Evolutionary conservation across 2,797 vertebrate genomes (phyloP).

Genomic region (Intellagama lesueurii): DNA sequence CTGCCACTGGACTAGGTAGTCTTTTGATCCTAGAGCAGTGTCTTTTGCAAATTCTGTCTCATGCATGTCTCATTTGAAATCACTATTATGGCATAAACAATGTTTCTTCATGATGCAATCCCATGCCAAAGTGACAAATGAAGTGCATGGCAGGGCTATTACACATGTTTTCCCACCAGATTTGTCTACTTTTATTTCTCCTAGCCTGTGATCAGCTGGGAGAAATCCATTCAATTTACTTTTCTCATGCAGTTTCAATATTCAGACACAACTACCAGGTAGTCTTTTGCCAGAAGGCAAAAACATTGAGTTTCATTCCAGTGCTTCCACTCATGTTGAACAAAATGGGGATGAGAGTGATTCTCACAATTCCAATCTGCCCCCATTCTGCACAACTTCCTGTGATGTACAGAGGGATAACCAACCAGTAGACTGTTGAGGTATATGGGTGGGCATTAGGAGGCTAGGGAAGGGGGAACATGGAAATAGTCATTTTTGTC

Average conservation of each 20-base stretch:
- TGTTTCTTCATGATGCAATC: neutral
- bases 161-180: no score
- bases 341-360: neutral
- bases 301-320: neutral
- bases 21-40: neutral
- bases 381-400: neutral
- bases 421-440: no score
- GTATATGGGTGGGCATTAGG: no score
- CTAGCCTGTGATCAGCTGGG: neutral
- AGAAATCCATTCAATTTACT: neutral
- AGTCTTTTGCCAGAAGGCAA: neutral
- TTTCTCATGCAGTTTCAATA: neutral
- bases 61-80: neutral
- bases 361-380: neutral
- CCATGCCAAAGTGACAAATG: neutral
- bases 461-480: no score
- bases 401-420: neutral
- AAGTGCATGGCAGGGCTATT: neutral
- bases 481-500: neutral
- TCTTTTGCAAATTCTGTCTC: neutral
- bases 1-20: neutral
- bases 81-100: neutral
- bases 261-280: neutral
- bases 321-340: neutral
- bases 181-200: neutral